Conservation (phyloP, 2,888 invertebrate genomes). For the Portevinia maculata region DNA sequence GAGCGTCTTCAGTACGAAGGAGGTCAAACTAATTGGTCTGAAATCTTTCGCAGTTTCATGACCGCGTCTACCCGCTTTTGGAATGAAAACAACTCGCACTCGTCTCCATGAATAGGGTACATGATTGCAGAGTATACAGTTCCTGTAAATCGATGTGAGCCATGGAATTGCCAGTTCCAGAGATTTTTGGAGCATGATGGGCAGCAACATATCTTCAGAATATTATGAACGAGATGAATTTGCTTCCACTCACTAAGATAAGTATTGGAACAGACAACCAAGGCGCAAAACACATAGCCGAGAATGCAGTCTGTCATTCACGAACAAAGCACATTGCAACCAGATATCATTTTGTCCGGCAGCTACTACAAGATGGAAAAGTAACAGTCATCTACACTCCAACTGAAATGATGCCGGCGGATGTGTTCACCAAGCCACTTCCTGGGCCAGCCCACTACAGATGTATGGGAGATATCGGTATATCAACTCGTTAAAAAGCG, state of each 20-base stretch:
- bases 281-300: conserved; percentile 35
- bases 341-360: neutral
- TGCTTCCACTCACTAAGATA: too few species aligned
- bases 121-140: too few species aligned
- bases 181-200: too few species aligned
- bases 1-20: too few species aligned
- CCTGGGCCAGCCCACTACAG: conserved; percentile 35
- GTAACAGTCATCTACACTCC: neutral
- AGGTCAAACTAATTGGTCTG: too few species aligned
- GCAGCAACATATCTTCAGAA: too few species aligned
- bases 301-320: conserved; percentile 4
- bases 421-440: conserved; percentile 35
- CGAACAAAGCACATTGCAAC: neutral
- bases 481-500: conserved; percentile 10
- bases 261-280: conserved; percentile 30
- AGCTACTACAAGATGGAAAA: neutral
- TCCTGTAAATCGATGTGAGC: too few species aligned
- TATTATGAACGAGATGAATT: neutral
- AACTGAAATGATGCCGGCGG: conserved; percentile 24
- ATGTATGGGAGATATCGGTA: conserved; percentile 20
- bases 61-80: too few species aligned
- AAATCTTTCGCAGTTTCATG: too few species aligned
- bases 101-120: too few species aligned
- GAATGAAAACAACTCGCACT: too few species aligned
- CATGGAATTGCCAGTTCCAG: too few species aligned